Conservation (phyloP, 2,888 invertebrate genomes). For the Cryptocephalus primarius region DNA sequence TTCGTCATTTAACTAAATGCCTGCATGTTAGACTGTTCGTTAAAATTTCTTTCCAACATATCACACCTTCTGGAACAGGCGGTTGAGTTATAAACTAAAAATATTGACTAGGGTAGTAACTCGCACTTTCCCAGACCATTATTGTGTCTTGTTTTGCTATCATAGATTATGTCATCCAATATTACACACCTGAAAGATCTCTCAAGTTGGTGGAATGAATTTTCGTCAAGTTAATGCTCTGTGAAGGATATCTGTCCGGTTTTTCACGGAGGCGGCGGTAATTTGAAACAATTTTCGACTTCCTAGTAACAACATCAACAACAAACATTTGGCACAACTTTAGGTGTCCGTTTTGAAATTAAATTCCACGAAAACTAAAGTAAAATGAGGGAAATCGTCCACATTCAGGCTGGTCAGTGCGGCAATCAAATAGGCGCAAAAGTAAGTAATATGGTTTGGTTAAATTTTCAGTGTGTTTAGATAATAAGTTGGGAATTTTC, state of each 20-base stretch:
- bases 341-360: conserved; percentile 10
- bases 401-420: conserved; percentile 72
- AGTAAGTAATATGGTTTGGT: conserved; percentile 42
- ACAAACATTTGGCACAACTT: not conserved
- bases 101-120: too few relatives aligned
- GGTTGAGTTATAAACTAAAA: too few relatives aligned
- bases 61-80: too few relatives aligned
- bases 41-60: too few relatives aligned
- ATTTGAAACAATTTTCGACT: not conserved
- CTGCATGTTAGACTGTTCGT: too few relatives aligned
- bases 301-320: not conserved
- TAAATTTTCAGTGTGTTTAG: not conserved
- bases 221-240: not conserved
- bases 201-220: not conserved
- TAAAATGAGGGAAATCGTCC: conserved; percentile 85
- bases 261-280: not conserved
- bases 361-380: conserved; percentile 9
- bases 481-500: conserved; percentile 1
- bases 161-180: too few relatives aligned
- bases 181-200: too few relatives aligned
- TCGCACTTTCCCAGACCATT: too few relatives aligned
- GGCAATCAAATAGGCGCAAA: conserved; percentile 84
- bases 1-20: too few relatives aligned
- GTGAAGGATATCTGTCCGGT: not conserved
- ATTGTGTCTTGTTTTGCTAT: too few relatives aligned